These are phyloP conservation scores for Seira ritae DNA, from an alignment of 2,888 invertebrate species.

Conservation along the genomic window DNA sequence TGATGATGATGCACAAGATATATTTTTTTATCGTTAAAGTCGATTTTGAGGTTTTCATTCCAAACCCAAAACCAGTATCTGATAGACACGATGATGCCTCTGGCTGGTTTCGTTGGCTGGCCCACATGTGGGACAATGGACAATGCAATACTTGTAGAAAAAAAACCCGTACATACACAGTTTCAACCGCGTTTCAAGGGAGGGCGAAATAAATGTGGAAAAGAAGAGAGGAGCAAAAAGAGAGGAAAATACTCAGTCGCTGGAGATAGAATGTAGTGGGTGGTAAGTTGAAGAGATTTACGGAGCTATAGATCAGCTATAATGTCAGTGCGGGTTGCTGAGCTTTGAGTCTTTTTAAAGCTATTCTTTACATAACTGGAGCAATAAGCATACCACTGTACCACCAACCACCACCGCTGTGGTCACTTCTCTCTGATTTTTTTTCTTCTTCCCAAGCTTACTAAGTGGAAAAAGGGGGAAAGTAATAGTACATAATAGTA, in stretches of 20 bases:
- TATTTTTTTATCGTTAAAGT: no score
- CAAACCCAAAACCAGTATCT: no score
- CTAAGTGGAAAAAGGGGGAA: constrained; percentile 37
- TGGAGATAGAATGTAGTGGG: constrained; percentile 72
- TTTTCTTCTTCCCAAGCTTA: background rate
- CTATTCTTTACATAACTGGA: constrained; percentile 48
- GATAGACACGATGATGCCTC: constrained; percentile 28
- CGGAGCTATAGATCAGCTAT: constrained; percentile 74
- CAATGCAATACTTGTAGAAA: constrained; percentile 22
- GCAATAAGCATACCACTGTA: constrained; percentile 16
- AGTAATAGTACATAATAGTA: no score
- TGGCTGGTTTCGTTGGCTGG: constrained; percentile 55
- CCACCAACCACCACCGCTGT: background rate
- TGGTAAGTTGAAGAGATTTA: constrained; percentile 73
- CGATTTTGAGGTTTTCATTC: no score
- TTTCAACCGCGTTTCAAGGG: constrained; percentile 42
- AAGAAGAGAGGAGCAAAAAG: constrained; percentile 51
- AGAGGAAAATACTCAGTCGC: constrained; percentile 39
- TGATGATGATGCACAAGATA: no score
- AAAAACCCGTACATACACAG: no score
- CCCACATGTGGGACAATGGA: constrained; percentile 67
- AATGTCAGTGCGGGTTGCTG: constrained; percentile 74
- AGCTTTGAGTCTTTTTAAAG: constrained; percentile 68
- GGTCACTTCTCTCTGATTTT: constrained; percentile 27
- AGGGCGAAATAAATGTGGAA: constrained; percentile 24